Evolutionary conservation across 1,140 invertebrate genomes (phyloP), one percentile per base, ranked within the genome.

Genomic region (Drosophila tropicalis): DNA sequence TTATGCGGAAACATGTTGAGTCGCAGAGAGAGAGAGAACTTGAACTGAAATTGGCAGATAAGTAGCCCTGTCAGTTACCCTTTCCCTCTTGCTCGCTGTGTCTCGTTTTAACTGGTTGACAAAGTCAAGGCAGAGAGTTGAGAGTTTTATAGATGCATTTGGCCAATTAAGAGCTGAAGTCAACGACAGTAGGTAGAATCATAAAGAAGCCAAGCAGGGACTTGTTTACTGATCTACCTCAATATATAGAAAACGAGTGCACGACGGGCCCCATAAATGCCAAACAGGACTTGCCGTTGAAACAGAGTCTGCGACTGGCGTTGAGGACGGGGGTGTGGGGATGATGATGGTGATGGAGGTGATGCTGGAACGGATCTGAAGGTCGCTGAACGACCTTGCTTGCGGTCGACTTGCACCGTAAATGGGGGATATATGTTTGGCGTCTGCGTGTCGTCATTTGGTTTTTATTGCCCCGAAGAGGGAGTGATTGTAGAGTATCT

Each of bases 301-400:
- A 76, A 32, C 60, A 65, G 58, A 68, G 58, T 44, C 69, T 58
- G 51, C 10, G 41, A 7, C 58, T 22, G 19, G n/a, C 13, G 10
- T 9, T 40, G 34, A 10, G 10, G 32, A 1, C 5, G 32, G 40
- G 15, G 5, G 0, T n/a, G 17, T n/a, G 17, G 17, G 12, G 9
- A 1, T 10, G 34, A 5, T 4, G n/a, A 15, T 15, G 17, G 17
- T 15, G 12, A 17, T 13, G 15, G 44, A 47, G 15, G 15, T 6
- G 44, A 47, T 1, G 34, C 34, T 22, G 39, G 19, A 25, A 32
- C 47, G 17, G 54, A 51, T 40, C 54, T 61, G 70, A 89, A 89
- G 85, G 85, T 89, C 85, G 75, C 80, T 76, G 76, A 79, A 89
- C 89, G 89, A 64, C 89, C 89, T 90, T 90, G 89, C 89, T 89